Base-by-base conservation (phyloP, 2,113 vertebrate genomes). In the Capra hircus region DNA sequence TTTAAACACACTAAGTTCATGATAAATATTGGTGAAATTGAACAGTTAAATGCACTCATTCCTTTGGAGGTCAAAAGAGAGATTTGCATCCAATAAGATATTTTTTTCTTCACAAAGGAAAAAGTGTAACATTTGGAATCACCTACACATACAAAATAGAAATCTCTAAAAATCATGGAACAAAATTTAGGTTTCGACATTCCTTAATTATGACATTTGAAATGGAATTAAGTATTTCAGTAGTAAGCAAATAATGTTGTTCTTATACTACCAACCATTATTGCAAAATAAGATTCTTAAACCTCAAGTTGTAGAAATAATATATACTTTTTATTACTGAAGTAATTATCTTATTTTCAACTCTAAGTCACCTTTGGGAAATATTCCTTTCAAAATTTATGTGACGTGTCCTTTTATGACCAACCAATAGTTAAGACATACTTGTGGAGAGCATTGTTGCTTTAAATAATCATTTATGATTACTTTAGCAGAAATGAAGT, bases 301-400 rank as follows among this genome's bases (percentile, higher is more conserved):
- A 88, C 10, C 6, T 77, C 52, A 83, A 85, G 7, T 15, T 50
- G 33, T 81, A 80, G 15, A 97, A 67, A 64, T 80, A 81, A 80
- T 52, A 80, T 17, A 33, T 53, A 55, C 30, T 71, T 62, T 59
- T 86, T 64, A 62, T 74, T 91, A 77, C 19, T 53, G 48, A 40
- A 64, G n/a, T 87, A 91, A 74, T 89, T 16, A 80, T 87, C 55
- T 91, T 96, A 89, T 67, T 95, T 96, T 64, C 28, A 83, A 91
- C 50, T 21, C 27, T 83, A 96, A 88, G 33, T 95, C 30, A 60
- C n/a, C 33, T 88, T 53, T 64, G 6, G 28, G 33, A 95, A 97
- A 14, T 28, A 91, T 33, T 90, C 10, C 59, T 96, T 55, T 82
- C 28, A 86, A 88, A 71, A 94, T 88, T 59, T 40, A 85, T 89